These are phyloP conservation scores for Eunapius fragilis DNA, from an alignment of 37 sponge, comb jelly and placozoan species.

Conservation along the genomic window DNA sequence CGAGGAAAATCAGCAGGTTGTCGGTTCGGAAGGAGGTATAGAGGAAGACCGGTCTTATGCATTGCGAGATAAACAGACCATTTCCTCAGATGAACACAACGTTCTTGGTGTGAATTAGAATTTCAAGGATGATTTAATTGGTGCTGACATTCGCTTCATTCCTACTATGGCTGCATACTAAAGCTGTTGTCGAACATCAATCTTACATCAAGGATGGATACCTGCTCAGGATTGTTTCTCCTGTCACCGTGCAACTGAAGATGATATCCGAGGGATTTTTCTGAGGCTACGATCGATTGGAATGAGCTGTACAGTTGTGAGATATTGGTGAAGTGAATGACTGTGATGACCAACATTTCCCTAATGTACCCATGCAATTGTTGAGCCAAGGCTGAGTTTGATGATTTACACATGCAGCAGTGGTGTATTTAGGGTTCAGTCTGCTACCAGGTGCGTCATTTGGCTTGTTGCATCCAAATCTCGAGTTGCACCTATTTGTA, in stretches of 20 bases:
- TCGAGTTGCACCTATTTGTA: constrained; percentile 12
- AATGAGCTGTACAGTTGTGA: neutral
- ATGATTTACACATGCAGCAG: constrained; percentile 17
- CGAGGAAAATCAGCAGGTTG: neutral
- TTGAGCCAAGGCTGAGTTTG: too few species aligned
- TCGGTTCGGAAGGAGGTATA: neutral
- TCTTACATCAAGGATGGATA: neutral
- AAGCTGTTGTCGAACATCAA: constrained; percentile 1
- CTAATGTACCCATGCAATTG: too few species aligned
- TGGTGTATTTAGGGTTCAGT: constrained; percentile 7
- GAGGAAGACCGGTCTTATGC: constrained; percentile 5
- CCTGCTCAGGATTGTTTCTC: constrained; percentile 28
- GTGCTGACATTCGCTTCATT: neutral
- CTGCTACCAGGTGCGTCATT: neutral
- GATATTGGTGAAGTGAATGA: neutral
- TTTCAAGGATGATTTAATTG: neutral
- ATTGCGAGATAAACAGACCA: neutral
- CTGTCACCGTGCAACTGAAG: constrained; percentile 21
- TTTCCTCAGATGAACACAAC: constrained; percentile 12
- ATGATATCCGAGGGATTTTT: constrained; percentile 1
- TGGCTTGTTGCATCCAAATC: constrained; percentile 19
- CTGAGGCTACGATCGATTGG: constrained; percentile 4
- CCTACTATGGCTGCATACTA: neutral
- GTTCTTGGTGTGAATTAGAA: constrained; percentile 34
- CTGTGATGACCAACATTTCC: neutral